Percentiles rank a stretch among this genome's conserved stretches.
Conservation (phyloP, 2,797 vertebrate species). For the Orientallactaga sibirica region DNA sequence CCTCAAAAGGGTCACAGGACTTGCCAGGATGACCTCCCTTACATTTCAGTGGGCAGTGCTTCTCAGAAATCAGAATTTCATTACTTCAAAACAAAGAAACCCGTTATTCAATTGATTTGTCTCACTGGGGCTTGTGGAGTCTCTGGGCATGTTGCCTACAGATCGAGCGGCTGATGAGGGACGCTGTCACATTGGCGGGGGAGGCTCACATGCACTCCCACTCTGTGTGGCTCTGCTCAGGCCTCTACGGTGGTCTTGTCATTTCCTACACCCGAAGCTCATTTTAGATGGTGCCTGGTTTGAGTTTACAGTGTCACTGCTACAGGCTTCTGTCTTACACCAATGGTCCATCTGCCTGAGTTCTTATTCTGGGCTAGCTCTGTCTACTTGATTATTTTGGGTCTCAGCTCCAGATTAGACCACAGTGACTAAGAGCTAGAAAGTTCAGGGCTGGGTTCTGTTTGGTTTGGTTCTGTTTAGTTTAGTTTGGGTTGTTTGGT, state of each 20-base stretch:
- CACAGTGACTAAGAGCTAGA: not conserved
- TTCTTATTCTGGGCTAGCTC: not conserved
- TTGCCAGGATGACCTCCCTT: not conserved
- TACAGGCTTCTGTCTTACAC: not conserved
- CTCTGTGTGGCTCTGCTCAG: not conserved
- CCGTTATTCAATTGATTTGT: not conserved
- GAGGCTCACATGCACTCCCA: not conserved
- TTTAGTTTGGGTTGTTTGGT: not conserved
- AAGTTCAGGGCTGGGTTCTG: not conserved
- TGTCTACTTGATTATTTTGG: not conserved
- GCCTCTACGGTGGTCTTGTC: not conserved
- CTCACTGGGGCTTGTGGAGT: not conserved
- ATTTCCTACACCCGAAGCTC: not conserved
- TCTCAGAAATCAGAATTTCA: conserved; percentile 42
- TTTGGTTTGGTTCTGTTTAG: too few relatives aligned
- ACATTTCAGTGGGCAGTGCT: not conserved
- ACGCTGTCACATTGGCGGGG: too few relatives aligned
- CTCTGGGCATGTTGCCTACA: not conserved
- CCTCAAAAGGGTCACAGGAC: not conserved
- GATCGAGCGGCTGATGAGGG: not conserved
- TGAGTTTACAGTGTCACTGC: not conserved
- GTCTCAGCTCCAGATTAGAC: not conserved
- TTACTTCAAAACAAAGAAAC: not conserved
- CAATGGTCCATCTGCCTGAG: not conserved
- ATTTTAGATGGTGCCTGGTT: not conserved